Evolutionary conservation across 2,888 invertebrate genomes (phyloP).

Genomic region (Smittia sp.): DNA sequence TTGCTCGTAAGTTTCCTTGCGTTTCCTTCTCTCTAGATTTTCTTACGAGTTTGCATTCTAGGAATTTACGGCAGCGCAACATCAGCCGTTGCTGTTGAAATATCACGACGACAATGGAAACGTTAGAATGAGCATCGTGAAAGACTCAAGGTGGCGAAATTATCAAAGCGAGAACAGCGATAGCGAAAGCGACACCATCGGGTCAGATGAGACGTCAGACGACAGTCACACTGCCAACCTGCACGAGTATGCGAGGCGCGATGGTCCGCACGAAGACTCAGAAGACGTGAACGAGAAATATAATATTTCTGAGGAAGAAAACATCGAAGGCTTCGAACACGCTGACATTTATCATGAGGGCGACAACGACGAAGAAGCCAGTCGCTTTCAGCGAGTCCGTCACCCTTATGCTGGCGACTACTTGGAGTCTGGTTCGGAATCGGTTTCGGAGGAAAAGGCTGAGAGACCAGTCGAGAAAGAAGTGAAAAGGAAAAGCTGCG

Average conservation of each 20-base stretch:
- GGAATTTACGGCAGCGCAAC: not conserved
- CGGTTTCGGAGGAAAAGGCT: not conserved
- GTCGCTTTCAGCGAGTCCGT: not conserved
- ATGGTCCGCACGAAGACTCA: slow-evolving; percentile 15
- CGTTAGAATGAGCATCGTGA: slow-evolving; percentile 16
- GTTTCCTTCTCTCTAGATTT: not conserved
- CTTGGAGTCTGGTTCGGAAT: not conserved
- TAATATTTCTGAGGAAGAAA: slow-evolving; percentile 15
- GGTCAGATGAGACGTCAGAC: not conserved
- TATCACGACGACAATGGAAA: slow-evolving; percentile 20
- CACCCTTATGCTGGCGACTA: not conserved
- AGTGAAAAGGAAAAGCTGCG: not conserved
- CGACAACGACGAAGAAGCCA: not conserved
- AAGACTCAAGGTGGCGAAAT: slow-evolving; percentile 4
- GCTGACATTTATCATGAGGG: not conserved
- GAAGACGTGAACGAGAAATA: slow-evolving; percentile 4
- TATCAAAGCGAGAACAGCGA: not conserved
- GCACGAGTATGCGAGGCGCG: slow-evolving; percentile 17
- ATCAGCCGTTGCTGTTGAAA: not conserved
- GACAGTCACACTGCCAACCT: not conserved
- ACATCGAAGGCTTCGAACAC: not conserved
- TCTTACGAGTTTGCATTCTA: not conserved
- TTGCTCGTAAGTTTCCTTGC: not conserved
- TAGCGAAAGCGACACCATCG: not conserved
- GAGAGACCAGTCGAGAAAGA: not conserved